Evolutionary conservation across 64 coral and sea anemone genomes (phyloP).

Genomic region (Hydrozoanthus tunicans): DNA sequence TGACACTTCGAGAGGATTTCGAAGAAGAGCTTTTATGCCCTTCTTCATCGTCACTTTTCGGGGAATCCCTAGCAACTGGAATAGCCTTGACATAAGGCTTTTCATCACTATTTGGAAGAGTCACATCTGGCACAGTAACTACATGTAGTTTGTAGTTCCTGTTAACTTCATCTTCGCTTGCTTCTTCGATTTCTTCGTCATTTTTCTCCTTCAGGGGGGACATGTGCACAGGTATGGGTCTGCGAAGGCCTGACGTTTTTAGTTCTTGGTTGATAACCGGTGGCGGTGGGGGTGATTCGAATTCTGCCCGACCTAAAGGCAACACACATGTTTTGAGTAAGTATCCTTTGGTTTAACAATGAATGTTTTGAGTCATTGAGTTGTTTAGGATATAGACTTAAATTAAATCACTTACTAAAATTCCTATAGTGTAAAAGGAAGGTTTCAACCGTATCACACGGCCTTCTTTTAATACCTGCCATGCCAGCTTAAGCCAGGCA

Average conservation of each 20-base stretch:
- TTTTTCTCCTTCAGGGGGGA: conserved; percentile 32
- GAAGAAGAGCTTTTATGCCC: neutral
- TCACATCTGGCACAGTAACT: neutral
- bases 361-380: too few relatives aligned
- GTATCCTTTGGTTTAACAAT: neutral
- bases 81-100: neutral
- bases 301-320: conserved; percentile 15
- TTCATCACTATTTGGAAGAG: neutral
- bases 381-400: too few relatives aligned
- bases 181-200: neutral
- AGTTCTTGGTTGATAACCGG: conserved; percentile 50
- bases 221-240: conserved; percentile 43
- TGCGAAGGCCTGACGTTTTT: conserved; percentile 33
- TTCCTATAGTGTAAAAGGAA: too few relatives aligned
- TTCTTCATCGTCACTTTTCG: conserved; percentile 1
- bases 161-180: conserved; percentile 17
- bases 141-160: conserved; percentile 20
- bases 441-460: too few relatives aligned
- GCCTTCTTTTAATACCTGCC: too few relatives aligned
- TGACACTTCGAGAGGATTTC: conserved; percentile 30
- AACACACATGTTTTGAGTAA: neutral
- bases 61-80: neutral
- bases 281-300: conserved; percentile 42
- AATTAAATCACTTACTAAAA: too few relatives aligned
- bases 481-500: too few relatives aligned